A percentile compares a stretch with the other conserved stretches of the same genome.
Evolutionary conservation across 2,113 vertebrate genomes (phyloP).

Genomic region (Symphodus melops): DNA sequence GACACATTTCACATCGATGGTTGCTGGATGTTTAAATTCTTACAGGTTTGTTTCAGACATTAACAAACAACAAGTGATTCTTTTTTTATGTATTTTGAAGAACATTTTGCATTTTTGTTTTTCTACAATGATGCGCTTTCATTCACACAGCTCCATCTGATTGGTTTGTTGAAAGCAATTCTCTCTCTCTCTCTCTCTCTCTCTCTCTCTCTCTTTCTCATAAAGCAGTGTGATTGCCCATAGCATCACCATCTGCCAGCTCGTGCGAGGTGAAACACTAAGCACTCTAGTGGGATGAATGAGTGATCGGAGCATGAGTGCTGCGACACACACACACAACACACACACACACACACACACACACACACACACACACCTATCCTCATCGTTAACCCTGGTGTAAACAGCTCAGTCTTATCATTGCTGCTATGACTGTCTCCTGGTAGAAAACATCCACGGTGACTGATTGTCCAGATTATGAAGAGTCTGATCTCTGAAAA

Average conservation of each 20-base stretch:
- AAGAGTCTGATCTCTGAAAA: not conserved
- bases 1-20: not conserved
- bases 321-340: conserved; percentile 19
- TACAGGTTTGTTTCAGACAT: no score
- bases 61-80: not conserved
- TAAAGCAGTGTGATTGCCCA: conserved; percentile 81
- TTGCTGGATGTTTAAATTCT: no score
- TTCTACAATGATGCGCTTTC: conserved; percentile 1
- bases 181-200: conserved; percentile 13
- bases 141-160: not conserved
- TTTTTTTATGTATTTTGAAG: not conserved
- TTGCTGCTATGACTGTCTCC: conserved; percentile 28
- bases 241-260: conserved; percentile 82
- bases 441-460: conserved; percentile 11
- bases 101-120: not conserved
- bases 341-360: conserved; percentile 20
- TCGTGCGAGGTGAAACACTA: conserved; percentile 73
- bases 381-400: conserved; percentile 32
- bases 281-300: conserved; percentile 72
- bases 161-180: no score
- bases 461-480: not conserved
- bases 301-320: conserved; percentile 54
- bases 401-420: conserved; percentile 67
- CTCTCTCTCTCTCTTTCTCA: conserved; percentile 66
- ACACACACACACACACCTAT: conserved; percentile 8